Percentiles rank a stretch among this genome's conserved stretches.
phyloP scores from a whole-genome alignment of 2,888 invertebrate species.

The Ormyrus nitidulus region DNA sequence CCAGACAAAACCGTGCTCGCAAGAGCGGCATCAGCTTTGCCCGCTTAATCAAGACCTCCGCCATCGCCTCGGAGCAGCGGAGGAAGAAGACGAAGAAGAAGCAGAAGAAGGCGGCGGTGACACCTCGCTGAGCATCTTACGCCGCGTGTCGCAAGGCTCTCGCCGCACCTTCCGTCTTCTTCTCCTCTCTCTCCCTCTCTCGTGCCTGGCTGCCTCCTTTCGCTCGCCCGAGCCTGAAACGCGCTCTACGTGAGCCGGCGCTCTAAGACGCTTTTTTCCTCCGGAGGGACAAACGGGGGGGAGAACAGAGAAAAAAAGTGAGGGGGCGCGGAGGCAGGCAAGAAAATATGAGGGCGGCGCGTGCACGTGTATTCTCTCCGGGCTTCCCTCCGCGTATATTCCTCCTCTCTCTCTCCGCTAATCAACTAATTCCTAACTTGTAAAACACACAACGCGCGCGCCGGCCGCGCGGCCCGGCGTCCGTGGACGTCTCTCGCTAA shows the following conservation, averaged over 20 bases:
- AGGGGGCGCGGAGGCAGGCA: not conserved
- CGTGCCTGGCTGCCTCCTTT: conserved; percentile 55
- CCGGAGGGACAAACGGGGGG: not conserved
- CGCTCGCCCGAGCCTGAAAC: conserved; percentile 64
- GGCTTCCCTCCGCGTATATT: not conserved
- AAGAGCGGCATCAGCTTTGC: no score
- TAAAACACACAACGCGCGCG: conserved; percentile 73
- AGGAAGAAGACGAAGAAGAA: not conserved
- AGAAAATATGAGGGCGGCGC: conserved; percentile 1
- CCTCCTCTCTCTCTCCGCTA: conserved; percentile 61
- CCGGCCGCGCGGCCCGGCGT: conserved; percentile 48
- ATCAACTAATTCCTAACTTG: conserved; percentile 76
- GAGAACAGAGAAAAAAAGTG: not conserved
- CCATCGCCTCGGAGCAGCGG: not conserved
- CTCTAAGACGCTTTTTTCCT: conserved; percentile 59
- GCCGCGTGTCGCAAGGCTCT: not conserved
- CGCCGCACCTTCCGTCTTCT: not conserved
- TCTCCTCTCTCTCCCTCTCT: not conserved
- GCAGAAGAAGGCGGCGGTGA: no score
- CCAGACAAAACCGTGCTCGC: no score
- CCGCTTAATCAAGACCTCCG: conserved; percentile 23
- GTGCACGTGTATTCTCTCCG: not conserved
- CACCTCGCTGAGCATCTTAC: not conserved
- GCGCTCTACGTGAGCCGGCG: conserved; percentile 61
- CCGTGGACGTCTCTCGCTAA: conserved; percentile 62